Evolutionary conservation across 2,113 vertebrate species (phyloP).

Genomic region (Actenoides hombroni): DNA sequence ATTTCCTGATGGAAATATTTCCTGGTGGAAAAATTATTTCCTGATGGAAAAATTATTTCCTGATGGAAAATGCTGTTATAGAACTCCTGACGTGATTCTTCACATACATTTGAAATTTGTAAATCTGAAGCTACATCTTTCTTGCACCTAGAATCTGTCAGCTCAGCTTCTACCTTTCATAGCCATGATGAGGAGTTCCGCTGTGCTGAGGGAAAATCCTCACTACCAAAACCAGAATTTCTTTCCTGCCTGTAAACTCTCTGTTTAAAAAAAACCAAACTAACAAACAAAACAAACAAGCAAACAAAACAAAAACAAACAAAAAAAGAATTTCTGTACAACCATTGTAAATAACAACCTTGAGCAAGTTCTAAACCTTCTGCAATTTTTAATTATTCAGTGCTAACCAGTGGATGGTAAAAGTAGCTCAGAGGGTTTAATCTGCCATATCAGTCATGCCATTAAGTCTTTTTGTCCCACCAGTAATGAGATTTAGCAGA

Average conservation of each 20-base stretch:
- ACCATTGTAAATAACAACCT: neutral
- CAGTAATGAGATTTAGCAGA: neutral
- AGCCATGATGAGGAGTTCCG: neutral
- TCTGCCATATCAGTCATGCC: neutral
- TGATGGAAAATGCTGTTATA: too few species aligned
- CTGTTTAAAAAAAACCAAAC: too few species aligned
- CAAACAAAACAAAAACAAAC: neutral
- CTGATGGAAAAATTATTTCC: too few species aligned
- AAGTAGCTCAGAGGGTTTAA: neutral
- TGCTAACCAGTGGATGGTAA: neutral
- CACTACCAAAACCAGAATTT: neutral
- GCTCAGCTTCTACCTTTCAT: neutral
- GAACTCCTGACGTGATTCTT: neutral
- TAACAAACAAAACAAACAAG: too few species aligned
- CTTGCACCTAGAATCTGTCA: neutral
- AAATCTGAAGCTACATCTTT: neutral
- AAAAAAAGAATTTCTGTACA: neutral
- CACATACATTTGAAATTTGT: neutral
- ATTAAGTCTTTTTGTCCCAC: neutral
- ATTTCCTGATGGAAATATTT: neutral
- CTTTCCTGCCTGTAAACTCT: neutral
- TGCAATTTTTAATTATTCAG: neutral
- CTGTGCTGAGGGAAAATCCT: neutral
- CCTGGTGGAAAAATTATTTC: too few species aligned
- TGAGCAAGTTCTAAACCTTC: neutral